Base-by-base conservation (phyloP, 2,888 invertebrate genomes). In the Drosophila cyrtoloma region DNA sequence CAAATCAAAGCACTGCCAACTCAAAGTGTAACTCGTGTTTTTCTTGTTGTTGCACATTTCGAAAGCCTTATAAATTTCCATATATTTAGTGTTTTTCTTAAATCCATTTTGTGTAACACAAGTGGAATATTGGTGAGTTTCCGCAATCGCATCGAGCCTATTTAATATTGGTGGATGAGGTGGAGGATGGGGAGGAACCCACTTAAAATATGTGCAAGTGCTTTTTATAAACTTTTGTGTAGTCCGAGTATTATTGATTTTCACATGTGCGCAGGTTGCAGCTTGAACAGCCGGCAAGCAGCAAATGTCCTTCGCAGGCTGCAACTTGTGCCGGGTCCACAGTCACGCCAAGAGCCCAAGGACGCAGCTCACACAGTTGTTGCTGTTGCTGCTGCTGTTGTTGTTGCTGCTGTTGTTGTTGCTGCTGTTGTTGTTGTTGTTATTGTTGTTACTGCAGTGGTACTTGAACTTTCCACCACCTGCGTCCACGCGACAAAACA, bases 251-350 rank as follows among this genome's bases (percentile, higher is more conserved):
- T 56, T 89, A 88, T 88, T 79, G 87, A 88, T 88, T 87, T 87
- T 77, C 71, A 67, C 71, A 72, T 61, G 30, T 73, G 77, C 78
- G 73, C 77, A 77, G 70, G 65, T 4, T 62, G 68, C 68, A 22
- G 77, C 67, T 55, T 19, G 37, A 30, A 56, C 26, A 72, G 35
- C 84, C 76, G 76, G 79, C 81, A 71, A 64, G 68, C 84, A 72
- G 76, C 56, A 67, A 78, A 75, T 84, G 90, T 84, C 88, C 90
- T 90, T 88, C 77, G 80, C 75, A 58, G 75, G 78, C 78, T 86
- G 86, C 77, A 84, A 65, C 51, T 81, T 79, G 84, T 79, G 86
- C 72, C 79, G 75, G 84, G 64, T 37, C 62, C 56, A 64, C 79
- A 80, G 70, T 59, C 50, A 56, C 59, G 72, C 33, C 52, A 33